Conservation (phyloP, 2,113 vertebrate species). For the Entomyzon cyanotis region DNA sequence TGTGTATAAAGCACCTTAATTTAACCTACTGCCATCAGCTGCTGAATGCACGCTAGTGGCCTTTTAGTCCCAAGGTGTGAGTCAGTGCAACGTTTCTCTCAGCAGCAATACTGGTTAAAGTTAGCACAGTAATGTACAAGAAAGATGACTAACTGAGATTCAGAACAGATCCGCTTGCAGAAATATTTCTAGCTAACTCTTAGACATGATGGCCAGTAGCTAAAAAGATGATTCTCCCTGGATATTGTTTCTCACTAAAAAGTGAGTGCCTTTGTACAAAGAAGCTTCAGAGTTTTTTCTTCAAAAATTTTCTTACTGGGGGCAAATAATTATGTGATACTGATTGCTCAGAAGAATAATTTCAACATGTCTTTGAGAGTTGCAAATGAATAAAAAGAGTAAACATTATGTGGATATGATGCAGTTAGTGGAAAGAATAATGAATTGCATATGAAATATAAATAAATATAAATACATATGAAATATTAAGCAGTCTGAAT, state of each 20-base stretch:
- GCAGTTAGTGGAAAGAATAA: not conserved
- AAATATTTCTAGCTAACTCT: not conserved
- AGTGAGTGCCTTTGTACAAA: not conserved
- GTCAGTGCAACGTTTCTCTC: not conserved
- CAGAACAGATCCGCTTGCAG: not conserved
- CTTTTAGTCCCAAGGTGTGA: not conserved
- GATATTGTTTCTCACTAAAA: not conserved
- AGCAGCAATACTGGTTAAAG: not conserved
- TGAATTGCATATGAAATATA: not conserved
- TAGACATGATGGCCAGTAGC: not conserved
- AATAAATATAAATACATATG: not conserved
- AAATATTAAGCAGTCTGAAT: not conserved
- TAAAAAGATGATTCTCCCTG: not conserved
- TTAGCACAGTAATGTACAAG: not conserved
- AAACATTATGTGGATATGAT: not conserved
- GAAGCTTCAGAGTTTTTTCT: not conserved
- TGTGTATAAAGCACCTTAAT: not conserved
- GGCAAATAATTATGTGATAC: not conserved
- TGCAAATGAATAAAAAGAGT: not conserved
- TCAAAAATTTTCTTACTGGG: not conserved
- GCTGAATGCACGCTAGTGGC: not conserved
- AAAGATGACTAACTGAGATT: not conserved
- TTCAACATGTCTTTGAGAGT: not conserved
- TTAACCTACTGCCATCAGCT: not conserved
- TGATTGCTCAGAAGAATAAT: not conserved